Percentiles rank a stretch among this genome's conserved stretches.
Conservation (phyloP, 2,113 vertebrate genomes). For the Epinephelus lanceolatus region DNA sequence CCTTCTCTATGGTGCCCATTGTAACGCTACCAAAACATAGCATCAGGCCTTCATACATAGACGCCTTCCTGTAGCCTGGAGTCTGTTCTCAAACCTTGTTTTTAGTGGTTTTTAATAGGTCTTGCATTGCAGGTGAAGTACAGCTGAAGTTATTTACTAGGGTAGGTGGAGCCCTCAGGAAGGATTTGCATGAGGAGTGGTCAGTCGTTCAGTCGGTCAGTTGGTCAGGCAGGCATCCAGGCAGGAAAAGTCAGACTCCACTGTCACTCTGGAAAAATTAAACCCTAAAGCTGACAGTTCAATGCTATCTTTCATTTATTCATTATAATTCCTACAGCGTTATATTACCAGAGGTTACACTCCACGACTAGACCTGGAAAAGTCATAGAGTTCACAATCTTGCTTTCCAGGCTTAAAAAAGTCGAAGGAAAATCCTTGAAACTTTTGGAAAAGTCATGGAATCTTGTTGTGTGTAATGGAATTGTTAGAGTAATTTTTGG, state of each 20-base stretch:
- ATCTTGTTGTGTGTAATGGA: too few species aligned
- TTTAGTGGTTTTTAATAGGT: constrained; percentile 14
- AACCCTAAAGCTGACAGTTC: constrained; percentile 40
- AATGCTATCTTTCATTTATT: constrained; percentile 51
- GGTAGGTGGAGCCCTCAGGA: constrained; percentile 15
- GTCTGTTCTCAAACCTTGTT: constrained; percentile 7
- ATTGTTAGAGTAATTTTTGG: too few species aligned
- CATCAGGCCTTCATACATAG: not conserved
- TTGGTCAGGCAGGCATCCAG: constrained; percentile 6
- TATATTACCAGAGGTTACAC: constrained; percentile 34
- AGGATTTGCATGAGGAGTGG: constrained; percentile 68
- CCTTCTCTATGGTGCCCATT: not conserved
- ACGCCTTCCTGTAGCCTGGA: not conserved
- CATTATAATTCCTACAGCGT: constrained; percentile 42
- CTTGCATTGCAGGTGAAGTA: constrained; percentile 16
- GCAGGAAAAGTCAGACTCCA: constrained; percentile 11
- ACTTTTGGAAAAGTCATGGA: too few species aligned
- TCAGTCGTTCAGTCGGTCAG: constrained; percentile 5
- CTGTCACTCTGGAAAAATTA: constrained; percentile 36
- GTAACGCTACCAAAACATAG: not conserved
- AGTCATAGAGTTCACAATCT: too few species aligned
- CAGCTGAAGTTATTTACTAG: constrained; percentile 14
- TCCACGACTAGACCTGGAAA: not conserved
- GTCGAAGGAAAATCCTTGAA: too few species aligned
- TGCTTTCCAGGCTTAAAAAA: too few species aligned